A percentile compares a stretch with the other conserved stretches of the same genome.
These are phyloP conservation scores for Aplodontia rufa DNA, from an alignment of 2,113 vertebrate genomes.

Conservation along the genomic window DNA sequence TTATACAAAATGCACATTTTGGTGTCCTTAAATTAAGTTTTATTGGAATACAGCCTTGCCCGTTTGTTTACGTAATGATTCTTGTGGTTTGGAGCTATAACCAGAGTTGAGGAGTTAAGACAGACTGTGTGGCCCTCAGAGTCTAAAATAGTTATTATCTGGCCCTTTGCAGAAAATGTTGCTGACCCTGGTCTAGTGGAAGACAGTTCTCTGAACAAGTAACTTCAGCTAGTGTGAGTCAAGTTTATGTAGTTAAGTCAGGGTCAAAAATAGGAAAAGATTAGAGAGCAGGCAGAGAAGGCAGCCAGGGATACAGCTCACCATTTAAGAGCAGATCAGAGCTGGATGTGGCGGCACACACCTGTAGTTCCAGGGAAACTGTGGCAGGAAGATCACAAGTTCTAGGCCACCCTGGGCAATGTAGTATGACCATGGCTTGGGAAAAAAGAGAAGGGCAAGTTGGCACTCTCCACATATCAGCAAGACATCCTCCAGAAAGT, in stretches of 20 bases:
- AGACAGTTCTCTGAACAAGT: background rate
- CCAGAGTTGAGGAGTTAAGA: background rate
- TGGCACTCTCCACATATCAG: background rate
- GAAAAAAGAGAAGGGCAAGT: background rate
- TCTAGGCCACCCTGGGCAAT: background rate
- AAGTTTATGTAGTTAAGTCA: background rate
- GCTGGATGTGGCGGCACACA: background rate
- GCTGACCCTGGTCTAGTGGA: background rate
- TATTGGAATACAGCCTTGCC: background rate
- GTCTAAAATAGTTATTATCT: background rate
- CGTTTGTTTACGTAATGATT: background rate
- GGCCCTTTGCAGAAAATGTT: background rate
- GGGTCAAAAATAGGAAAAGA: background rate
- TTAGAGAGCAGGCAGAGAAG: rapidly evolving
- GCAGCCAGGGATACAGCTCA: background rate
- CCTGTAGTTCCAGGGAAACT: background rate
- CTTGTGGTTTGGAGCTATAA: background rate
- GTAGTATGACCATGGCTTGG: background rate
- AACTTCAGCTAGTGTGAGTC: background rate
- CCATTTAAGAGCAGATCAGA: background rate
- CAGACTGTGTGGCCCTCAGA: background rate
- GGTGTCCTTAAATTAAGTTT: constrained; percentile 17
- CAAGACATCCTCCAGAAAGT: background rate
- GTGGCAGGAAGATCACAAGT: background rate
- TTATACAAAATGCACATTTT: constrained; percentile 33